phyloP scores from a whole-genome alignment of 2,113 vertebrate genomes.

The Azemiops feae region DNA sequence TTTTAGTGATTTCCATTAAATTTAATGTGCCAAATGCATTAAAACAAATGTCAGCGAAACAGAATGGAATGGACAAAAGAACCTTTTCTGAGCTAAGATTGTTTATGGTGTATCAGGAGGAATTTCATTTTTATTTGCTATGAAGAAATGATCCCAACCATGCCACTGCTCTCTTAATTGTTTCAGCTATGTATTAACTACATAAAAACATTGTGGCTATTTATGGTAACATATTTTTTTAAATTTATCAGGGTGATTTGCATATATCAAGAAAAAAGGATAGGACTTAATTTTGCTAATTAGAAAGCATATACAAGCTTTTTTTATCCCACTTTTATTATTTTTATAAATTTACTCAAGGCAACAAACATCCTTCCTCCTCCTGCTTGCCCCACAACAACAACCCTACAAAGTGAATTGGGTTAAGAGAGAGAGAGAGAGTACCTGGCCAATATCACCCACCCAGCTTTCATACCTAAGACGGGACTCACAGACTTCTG shows the following conservation, averaged over 20 bases:
- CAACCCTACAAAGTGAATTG: not conserved
- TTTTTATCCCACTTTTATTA: not conserved
- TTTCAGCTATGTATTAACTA: slow-evolving; percentile 9
- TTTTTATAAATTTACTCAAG: not conserved
- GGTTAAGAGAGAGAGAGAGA: not conserved
- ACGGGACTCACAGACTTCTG: not conserved
- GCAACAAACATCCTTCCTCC: too few species aligned
- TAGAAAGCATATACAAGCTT: not conserved
- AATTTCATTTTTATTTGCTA: not conserved
- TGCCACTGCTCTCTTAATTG: not conserved
- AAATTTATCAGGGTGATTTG: not conserved
- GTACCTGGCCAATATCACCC: not conserved
- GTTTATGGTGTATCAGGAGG: slow-evolving; percentile 13
- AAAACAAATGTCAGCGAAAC: slow-evolving; percentile 19
- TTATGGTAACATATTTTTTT: not conserved
- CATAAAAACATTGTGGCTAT: not conserved
- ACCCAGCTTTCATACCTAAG: not conserved
- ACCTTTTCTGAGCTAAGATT: not conserved
- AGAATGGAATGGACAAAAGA: not conserved
- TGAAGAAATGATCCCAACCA: not conserved
- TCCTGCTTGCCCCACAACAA: too few species aligned
- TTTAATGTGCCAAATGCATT: slow-evolving; percentile 38
- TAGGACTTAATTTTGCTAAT: not conserved
- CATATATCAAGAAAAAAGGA: not conserved
- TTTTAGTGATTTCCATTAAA: slow-evolving; percentile 35